Conservation (phyloP, 1,140 invertebrate genomes). For the Anoplolepis gracilipes region DNA sequence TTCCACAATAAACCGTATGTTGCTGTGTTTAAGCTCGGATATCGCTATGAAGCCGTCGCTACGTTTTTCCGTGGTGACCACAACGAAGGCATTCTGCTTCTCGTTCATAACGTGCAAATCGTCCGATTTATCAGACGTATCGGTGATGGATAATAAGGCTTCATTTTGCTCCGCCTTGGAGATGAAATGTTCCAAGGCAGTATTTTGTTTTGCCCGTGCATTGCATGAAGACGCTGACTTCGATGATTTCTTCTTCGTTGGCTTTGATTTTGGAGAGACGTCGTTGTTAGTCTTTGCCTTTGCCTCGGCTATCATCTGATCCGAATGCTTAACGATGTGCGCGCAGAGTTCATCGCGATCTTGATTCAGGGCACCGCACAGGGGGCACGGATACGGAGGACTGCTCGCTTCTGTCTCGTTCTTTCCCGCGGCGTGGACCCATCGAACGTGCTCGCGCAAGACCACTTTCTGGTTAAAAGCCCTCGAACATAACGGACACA, state of each 20-base stretch:
- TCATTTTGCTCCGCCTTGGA: constrained; percentile 71
- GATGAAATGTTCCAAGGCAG: constrained; percentile 44
- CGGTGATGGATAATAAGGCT: constrained; percentile 77
- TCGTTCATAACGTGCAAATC: constrained; percentile 66
- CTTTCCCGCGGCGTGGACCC: constrained; percentile 85
- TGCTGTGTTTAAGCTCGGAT: constrained; percentile 62
- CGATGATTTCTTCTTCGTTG: constrained; percentile 73
- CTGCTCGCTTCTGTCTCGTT: constrained; percentile 77
- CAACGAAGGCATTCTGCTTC: constrained; percentile 74
- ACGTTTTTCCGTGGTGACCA: constrained; percentile 68
- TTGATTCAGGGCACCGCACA: constrained; percentile 82
- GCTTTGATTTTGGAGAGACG: constrained; percentile 76
- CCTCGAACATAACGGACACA: constrained; percentile 88
- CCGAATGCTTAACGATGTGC: constrained; percentile 86
- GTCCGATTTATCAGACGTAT: constrained; percentile 65
- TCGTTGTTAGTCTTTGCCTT: constrained; percentile 82
- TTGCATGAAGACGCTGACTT: not conserved
- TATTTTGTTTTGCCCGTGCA: constrained; percentile 35
- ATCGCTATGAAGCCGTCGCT: constrained; percentile 61
- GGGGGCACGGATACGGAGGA: constrained; percentile 81
- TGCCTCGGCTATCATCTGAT: constrained; percentile 84
- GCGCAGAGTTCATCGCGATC: constrained; percentile 86
- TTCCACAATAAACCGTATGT: constrained; percentile 62
- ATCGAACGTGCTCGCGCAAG: constrained; percentile 85
- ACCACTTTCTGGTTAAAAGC: constrained; percentile 87